A percentile compares a stretch with the other conserved stretches of the same genome.
Conservation (phyloP, 2,888 invertebrate genomes). For the Bombylius major region DNA sequence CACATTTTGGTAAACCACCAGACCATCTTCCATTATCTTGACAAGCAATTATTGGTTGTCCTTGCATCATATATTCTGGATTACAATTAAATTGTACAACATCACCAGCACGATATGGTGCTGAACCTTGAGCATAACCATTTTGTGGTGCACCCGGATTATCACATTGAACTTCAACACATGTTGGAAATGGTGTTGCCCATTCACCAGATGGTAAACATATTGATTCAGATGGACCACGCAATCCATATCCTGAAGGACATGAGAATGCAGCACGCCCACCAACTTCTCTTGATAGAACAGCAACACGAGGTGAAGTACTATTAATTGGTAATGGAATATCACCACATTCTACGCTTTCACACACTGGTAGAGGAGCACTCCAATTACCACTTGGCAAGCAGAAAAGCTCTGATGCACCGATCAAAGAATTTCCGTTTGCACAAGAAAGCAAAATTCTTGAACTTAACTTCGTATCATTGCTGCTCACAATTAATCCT, state of each 20-base stretch:
- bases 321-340: constrained; percentile 45
- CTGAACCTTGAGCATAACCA: constrained; percentile 65
- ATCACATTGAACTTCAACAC: constrained; percentile 70
- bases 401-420: constrained; percentile 58
- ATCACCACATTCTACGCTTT: constrained; percentile 76
- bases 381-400: constrained; percentile 82
- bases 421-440: constrained; percentile 69
- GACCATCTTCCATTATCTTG: constrained; percentile 81
- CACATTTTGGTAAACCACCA: constrained; percentile 72
- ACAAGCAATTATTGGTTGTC: constrained; percentile 78
- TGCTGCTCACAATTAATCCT: constrained; percentile 57
- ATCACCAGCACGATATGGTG: constrained; percentile 71
- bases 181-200: constrained; percentile 63
- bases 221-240: constrained; percentile 60
- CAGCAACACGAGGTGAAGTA: constrained; percentile 54
- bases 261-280: constrained; percentile 71
- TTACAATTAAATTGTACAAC: constrained; percentile 79
- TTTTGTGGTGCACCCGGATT: constrained; percentile 60
- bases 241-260: constrained; percentile 60
- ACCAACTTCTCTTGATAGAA: constrained; percentile 67
- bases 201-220: constrained; percentile 69
- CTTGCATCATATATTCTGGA: constrained; percentile 79
- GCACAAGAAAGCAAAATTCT: constrained; percentile 61
- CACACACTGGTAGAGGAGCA: constrained; percentile 66
- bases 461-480: constrained; percentile 61